Conservation (phyloP, 2,888 invertebrate genomes). For the Helobdella robusta region DNA sequence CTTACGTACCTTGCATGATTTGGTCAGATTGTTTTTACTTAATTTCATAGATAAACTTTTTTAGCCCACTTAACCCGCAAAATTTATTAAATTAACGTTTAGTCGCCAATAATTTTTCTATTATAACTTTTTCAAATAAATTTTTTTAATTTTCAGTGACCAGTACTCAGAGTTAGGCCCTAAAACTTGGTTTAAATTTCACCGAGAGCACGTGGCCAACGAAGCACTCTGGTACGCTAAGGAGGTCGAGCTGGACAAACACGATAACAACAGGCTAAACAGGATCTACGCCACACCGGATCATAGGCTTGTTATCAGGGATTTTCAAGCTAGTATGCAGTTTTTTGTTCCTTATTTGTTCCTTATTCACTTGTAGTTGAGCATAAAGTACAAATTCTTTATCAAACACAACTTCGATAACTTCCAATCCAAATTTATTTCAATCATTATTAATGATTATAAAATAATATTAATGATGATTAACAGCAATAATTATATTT, state of each 20-base stretch:
- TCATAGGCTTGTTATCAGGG: conserved; percentile 35
- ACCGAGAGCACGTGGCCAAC: not conserved
- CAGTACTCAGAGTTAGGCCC: not conserved
- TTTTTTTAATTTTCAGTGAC: conserved; percentile 2
- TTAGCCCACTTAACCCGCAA: no score
- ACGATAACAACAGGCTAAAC: conserved; percentile 35
- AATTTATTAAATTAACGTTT: no score
- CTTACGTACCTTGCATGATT: conserved; percentile 19
- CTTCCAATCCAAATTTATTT: no score
- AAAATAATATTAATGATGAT: no score
- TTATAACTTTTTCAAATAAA: no score
- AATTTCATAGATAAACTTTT: not conserved
- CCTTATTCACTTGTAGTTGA: no score
- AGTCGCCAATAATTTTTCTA: no score
- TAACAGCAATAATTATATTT: no score
- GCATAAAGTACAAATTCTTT: no score
- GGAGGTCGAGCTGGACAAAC: conserved; percentile 35
- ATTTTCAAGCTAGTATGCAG: conserved; percentile 26
- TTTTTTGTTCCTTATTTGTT: no score
- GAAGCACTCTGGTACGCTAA: conserved; percentile 17
- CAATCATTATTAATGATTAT: no score
- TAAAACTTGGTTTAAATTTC: conserved; percentile 21
- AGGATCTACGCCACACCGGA: conserved; percentile 32
- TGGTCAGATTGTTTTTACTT: conserved; percentile 1
- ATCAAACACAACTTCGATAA: no score